Evolutionary conservation across 2,113 vertebrate species (phyloP).

Genomic region (Gopherus flavomarginatus): DNA sequence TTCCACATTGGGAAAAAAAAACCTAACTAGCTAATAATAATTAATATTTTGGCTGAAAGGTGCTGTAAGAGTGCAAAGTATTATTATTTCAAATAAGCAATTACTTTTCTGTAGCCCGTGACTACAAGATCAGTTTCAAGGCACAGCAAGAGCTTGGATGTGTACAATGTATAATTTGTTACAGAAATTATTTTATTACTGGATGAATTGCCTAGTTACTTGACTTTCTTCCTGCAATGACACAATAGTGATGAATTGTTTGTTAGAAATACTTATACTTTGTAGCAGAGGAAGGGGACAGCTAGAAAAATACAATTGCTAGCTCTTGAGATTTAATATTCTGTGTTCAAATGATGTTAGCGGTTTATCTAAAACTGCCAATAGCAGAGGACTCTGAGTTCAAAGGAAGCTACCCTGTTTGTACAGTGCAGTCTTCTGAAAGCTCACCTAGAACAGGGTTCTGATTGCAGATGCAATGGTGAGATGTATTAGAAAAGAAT

Average conservation of each 20-base stretch:
- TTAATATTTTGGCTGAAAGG: slow-evolving; percentile 10
- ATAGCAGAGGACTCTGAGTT: background rate
- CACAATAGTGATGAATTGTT: slow-evolving; percentile 1
- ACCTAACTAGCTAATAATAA: too few relatives aligned
- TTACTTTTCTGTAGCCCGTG: background rate
- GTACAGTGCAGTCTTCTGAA: background rate
- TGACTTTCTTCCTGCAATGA: slow-evolving; percentile 17
- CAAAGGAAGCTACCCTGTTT: background rate
- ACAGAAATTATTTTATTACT: background rate
- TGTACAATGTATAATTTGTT: slow-evolving; percentile 22
- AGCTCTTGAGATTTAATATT: background rate
- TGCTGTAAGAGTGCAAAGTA: background rate
- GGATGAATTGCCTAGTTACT: slow-evolving; percentile 35
- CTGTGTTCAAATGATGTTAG: background rate
- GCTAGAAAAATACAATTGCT: background rate
- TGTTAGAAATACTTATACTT: background rate
- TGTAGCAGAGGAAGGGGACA: background rate
- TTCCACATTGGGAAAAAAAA: too few relatives aligned
- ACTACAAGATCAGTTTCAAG: slow-evolving; percentile 10
- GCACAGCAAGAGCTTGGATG: slow-evolving; percentile 6
- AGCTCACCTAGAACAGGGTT: background rate
- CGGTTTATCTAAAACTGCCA: background rate
- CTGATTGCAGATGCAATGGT: background rate
- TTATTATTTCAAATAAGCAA: background rate
- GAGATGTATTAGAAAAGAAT: background rate